Conservation (phyloP, 35 echinoderm and acorn worm species). For the Nesometra sesokonis region DNA sequence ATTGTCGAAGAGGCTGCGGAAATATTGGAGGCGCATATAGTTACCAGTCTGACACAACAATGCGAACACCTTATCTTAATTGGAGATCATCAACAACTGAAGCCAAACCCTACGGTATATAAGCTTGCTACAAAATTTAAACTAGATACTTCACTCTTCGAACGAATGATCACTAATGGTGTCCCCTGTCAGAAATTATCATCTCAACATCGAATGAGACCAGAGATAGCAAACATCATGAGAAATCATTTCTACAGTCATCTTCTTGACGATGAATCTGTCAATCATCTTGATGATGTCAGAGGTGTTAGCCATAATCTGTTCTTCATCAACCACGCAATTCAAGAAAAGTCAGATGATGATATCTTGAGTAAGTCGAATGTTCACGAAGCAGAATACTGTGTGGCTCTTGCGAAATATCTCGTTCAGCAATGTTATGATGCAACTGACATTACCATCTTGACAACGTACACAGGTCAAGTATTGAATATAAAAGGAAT, state of each 20-base stretch:
- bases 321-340: constrained; percentile 68
- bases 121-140: constrained; percentile 57
- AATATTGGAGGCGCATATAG: constrained; percentile 75
- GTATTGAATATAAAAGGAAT: constrained; percentile 14
- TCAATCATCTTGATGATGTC: constrained; percentile 23
- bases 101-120: constrained; percentile 82
- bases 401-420: constrained; percentile 40
- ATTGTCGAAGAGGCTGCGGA: constrained; percentile 93
- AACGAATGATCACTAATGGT: constrained; percentile 71
- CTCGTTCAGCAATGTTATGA: constrained; percentile 59
- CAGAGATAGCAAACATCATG: constrained; percentile 31
- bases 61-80: constrained; percentile 82
- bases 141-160: constrained; percentile 74
- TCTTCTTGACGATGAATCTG: constrained; percentile 53
- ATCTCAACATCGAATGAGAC: constrained; percentile 13
- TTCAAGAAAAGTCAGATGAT: constrained; percentile 19
- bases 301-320: constrained; percentile 47
- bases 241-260: constrained; percentile 47
- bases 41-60: constrained; percentile 34
- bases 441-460: constrained; percentile 48
- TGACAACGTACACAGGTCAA: constrained; percentile 75
- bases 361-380: constrained; percentile 64
- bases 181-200: constrained; percentile 42
- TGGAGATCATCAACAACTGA: constrained; percentile 86
- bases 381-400: constrained; percentile 48